Evolutionary conservation across 1,140 invertebrate species (phyloP).

Genomic region (Bombus huntii): DNA sequence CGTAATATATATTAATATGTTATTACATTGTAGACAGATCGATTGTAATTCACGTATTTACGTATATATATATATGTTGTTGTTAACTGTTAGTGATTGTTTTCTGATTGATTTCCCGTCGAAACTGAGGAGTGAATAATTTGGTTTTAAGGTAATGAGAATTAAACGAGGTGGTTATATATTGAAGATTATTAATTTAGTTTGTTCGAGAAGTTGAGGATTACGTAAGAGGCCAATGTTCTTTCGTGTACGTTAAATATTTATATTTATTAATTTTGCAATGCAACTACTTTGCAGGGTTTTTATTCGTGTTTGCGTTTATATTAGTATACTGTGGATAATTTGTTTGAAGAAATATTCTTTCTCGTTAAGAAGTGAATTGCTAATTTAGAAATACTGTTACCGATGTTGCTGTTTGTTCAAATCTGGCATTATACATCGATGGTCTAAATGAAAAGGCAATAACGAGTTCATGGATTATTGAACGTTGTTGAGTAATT

Average conservation of each 20-base stretch:
- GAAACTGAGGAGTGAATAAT: no score
- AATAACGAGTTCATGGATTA: background rate
- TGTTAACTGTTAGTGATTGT: no score
- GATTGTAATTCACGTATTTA: no score
- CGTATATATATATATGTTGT: no score
- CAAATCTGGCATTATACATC: background rate
- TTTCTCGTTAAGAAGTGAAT: background rate
- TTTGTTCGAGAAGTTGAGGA: background rate
- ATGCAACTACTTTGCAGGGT: background rate
- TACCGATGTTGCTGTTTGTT: background rate
- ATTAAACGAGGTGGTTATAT: background rate
- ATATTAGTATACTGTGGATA: background rate
- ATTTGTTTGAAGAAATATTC: background rate
- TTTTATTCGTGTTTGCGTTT: background rate
- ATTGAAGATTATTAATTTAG: background rate
- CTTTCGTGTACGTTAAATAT: background rate
- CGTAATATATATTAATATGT: no score
- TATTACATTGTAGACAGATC: no score
- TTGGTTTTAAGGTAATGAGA: no score
- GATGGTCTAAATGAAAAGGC: background rate
- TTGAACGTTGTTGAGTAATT: background rate
- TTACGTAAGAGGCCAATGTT: background rate
- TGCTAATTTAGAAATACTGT: slow-evolving; percentile 8
- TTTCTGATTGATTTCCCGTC: no score
- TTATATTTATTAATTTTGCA: background rate